These are phyloP conservation scores for Eidolon dupreanum DNA, from an alignment of 2,797 vertebrate species.

Conservation along the genomic window DNA sequence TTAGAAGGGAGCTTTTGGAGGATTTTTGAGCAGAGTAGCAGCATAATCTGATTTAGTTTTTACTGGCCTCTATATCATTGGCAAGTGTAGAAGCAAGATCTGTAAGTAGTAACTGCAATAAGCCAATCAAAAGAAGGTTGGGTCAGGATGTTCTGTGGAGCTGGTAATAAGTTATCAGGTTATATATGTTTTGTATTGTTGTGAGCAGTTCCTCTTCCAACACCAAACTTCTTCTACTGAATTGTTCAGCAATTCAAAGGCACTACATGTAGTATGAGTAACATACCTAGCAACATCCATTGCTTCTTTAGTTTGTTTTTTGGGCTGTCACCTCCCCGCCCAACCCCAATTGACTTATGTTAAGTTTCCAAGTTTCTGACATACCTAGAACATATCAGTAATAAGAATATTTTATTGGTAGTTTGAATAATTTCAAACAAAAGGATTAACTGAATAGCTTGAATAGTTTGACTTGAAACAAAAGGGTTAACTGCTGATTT, in stretches of 20 bases:
- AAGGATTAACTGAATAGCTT: neutral
- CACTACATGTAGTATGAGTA: neutral
- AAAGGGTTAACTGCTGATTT: neutral
- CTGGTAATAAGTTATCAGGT: neutral
- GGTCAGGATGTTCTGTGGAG: neutral
- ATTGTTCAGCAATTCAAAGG: neutral
- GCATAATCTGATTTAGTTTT: neutral
- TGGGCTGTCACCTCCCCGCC: neutral
- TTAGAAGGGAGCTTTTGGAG: neutral
- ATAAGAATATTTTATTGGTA: neutral
- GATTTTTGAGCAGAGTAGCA: neutral
- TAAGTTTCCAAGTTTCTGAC: neutral
- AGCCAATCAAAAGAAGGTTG: neutral
- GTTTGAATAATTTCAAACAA: constrained; percentile 11
- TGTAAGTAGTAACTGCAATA: neutral
- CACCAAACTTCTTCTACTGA: neutral
- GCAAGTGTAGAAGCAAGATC: neutral
- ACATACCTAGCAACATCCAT: neutral
- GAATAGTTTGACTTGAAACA: constrained; percentile 9
- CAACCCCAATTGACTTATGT: neutral
- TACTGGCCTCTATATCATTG: neutral
- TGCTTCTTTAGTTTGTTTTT: neutral
- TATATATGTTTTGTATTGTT: neutral
- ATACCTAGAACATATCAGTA: neutral
- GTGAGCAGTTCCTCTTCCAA: neutral